Conservation (phyloP, 2,797 vertebrate genomes). For the Trichosurus vulpecula region DNA sequence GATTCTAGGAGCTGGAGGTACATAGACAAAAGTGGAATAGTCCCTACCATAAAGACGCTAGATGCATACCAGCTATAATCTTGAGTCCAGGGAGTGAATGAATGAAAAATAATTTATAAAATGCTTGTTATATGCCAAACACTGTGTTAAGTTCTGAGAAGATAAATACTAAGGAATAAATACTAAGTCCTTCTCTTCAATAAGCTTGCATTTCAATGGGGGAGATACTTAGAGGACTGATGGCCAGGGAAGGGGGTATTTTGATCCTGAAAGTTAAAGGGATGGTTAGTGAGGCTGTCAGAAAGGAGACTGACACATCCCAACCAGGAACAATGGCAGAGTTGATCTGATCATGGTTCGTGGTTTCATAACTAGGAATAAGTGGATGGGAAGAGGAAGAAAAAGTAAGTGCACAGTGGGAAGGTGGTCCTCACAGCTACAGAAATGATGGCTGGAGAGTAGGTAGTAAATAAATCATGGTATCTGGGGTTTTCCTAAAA, state of each 20-base stretch:
- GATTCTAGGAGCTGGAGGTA: not conserved
- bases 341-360: not conserved
- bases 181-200: not conserved
- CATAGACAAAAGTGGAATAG: not conserved
- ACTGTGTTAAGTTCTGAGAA: not conserved
- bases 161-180: not conserved
- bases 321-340: not conserved
- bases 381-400: not conserved
- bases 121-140: not conserved
- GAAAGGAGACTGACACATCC: not conserved
- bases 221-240: not conserved
- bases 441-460: not conserved
- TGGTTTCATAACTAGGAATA: not conserved
- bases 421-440: not conserved
- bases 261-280: not conserved
- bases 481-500: not conserved
- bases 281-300: not conserved
- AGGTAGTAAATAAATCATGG: not conserved
- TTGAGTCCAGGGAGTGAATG: not conserved
- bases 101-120: not conserved
- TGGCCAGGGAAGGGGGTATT: not conserved
- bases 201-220: not conserved
- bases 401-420: not conserved
- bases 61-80: not conserved
- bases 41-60: not conserved